Percentiles rank a stretch among this genome's conserved stretches.
Evolutionary conservation across 64 coral and sea anemone genomes (phyloP).

Genomic region (Montipora sp.): DNA sequence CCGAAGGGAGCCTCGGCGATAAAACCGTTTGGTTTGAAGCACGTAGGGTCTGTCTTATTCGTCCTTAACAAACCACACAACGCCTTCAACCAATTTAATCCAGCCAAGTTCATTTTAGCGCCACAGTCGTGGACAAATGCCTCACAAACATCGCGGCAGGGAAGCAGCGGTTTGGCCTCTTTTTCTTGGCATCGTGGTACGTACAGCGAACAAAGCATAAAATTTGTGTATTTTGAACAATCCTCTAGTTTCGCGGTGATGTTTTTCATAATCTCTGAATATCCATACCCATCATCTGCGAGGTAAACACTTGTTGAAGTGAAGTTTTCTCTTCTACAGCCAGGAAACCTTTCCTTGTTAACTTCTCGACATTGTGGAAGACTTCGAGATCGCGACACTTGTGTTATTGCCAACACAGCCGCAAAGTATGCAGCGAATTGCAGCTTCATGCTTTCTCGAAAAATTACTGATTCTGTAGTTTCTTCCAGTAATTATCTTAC

Average conservation of each 20-base stretch:
- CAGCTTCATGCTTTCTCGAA: not conserved
- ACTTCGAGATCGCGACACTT: not conserved
- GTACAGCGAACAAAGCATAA: constrained; percentile 63
- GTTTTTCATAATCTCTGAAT: not conserved
- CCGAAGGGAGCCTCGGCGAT: not conserved
- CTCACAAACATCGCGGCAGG: constrained; percentile 59
- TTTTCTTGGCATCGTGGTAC: constrained; percentile 36
- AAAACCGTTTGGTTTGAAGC: constrained; percentile 51
- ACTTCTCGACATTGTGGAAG: not conserved
- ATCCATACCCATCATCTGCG: not conserved
- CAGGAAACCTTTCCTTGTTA: not conserved
- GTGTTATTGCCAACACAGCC: not conserved
- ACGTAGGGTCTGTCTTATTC: constrained; percentile 2
- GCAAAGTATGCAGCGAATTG: not conserved
- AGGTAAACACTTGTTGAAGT: not conserved
- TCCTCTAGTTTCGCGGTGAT: not conserved
- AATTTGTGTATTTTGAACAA: constrained; percentile 59
- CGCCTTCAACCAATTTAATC: constrained; percentile 60
- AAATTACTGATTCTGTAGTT: too few species aligned
- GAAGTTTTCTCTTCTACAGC: not conserved
- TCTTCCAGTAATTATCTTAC: too few species aligned
- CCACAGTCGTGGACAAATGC: constrained; percentile 38
- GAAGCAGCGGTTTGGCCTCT: constrained; percentile 29
- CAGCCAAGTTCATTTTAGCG: constrained; percentile 3
- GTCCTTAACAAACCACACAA: constrained; percentile 32